phyloP scores from a whole-genome alignment of 2,888 invertebrate genomes.

The Drosophila paranaensis region DNA sequence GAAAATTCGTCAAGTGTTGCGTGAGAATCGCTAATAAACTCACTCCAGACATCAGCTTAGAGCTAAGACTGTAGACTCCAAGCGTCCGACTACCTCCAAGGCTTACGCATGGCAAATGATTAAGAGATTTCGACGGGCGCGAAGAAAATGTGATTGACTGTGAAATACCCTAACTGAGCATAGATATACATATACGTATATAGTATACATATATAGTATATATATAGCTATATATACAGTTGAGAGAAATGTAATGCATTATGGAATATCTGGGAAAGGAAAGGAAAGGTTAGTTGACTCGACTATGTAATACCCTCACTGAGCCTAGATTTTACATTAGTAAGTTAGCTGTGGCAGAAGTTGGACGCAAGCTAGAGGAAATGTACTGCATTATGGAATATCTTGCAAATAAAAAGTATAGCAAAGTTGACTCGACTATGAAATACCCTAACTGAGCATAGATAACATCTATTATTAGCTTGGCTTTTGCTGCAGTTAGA shows the following conservation, averaged over 20 bases:
- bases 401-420: too few relatives aligned
- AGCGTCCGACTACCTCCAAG: neutral
- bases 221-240: neutral
- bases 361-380: neutral
- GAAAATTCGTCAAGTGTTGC: slow-evolving; percentile 24
- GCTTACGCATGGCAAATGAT: slow-evolving; percentile 1
- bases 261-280: neutral
- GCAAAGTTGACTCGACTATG: neutral
- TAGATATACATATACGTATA: neutral
- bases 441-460: neutral
- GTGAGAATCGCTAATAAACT: slow-evolving; percentile 17
- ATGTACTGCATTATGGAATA: neutral
- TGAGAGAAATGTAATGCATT: too few relatives aligned
- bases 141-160: neutral
- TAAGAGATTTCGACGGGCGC: neutral
- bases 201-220: too few relatives aligned
- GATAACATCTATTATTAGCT: neutral
- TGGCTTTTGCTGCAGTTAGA: neutral
- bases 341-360: neutral
- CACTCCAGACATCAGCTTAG: neutral
- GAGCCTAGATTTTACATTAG: neutral
- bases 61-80: neutral
- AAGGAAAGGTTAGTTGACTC: too few relatives aligned
- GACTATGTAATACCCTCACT: slow-evolving; percentile 1
- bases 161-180: neutral